Conservation (phyloP, 2,113 vertebrate species). For the Trogon surrucura region DNA sequence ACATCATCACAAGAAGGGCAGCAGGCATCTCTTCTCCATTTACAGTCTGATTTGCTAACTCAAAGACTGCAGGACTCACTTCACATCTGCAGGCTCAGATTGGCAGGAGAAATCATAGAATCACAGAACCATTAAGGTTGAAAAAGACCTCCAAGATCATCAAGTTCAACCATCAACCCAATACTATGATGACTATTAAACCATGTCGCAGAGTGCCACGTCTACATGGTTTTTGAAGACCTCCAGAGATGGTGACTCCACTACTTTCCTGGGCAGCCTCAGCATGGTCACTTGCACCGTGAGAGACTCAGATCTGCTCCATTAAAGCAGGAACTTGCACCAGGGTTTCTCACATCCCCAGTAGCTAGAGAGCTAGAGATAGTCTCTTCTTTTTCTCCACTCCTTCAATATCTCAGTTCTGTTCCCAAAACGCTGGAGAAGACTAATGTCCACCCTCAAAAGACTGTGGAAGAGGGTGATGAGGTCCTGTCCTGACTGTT, state of each 20-base stretch:
- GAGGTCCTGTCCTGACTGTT: not conserved
- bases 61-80: not conserved
- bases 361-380: not conserved
- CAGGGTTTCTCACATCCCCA: not conserved
- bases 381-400: accelerated
- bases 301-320: not conserved
- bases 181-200: no score
- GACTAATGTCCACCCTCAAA: not conserved
- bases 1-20: not conserved
- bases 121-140: no score
- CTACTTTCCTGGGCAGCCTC: not conserved
- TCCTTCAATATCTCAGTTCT: not conserved
- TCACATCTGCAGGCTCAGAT: not conserved
- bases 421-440: not conserved
- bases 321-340: not conserved
- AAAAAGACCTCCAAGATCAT: no score
- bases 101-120: not conserved
- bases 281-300: not conserved
- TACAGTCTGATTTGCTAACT: not conserved
- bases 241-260: no score
- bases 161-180: no score
- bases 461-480: not conserved
- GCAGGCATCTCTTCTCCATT: not conserved
- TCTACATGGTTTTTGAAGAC: no score
- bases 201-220: no score